Base-by-base conservation (phyloP, 2,113 vertebrate genomes). In the Tapirus terrestris region DNA sequence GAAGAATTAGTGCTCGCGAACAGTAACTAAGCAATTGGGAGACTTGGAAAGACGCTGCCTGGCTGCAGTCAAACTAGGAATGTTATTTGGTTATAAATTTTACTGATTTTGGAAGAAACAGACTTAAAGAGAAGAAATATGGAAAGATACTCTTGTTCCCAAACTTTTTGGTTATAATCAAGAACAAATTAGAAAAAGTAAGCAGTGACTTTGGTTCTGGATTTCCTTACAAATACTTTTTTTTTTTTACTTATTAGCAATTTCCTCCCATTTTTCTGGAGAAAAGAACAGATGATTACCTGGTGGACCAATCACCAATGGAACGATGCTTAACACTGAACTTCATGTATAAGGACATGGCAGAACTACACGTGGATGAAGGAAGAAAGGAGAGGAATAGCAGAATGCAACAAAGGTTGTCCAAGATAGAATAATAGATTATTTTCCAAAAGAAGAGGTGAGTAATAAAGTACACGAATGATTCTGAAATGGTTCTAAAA, bases 1-100 rank as follows among this genome's bases (percentile, higher is more conserved):
- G 27, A 82, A 87, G 67, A 80, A 45, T 84, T 65, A 85, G 70
- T 87, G 58, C 20, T 31, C 45, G 68, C 20, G 4, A 39, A 56
- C 0, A 29, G 27, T 56, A 61, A 85, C 63, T 89, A 61, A 76
- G 72, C 86, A 94, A 23, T 31, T 92, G 81, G 75, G 72, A 25
- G 33, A 86, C 21, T 36, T 60, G 20, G 61, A 89, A 94, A 92
- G 53, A 84, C 36, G 91, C 61, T 97, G 67, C 23, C 23, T 95
- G 51, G 3, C 82, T 97, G 76, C 48, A 98, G 96, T 98, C 58
- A 77, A 97, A 39, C 79, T 96, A 43, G 67, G 77, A 91, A 45
- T 39, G 87, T 88, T 72, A 2, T 51, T 98, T 93, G 72, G 21
- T 82, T 91, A 97, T 8, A 31, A 5, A 61, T 83, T 58, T 96